Percentiles rank a stretch among this genome's conserved stretches.
Evolutionary conservation across 2,797 vertebrate species (phyloP).

Genomic region (Aselliscus stoliczkanus): DNA sequence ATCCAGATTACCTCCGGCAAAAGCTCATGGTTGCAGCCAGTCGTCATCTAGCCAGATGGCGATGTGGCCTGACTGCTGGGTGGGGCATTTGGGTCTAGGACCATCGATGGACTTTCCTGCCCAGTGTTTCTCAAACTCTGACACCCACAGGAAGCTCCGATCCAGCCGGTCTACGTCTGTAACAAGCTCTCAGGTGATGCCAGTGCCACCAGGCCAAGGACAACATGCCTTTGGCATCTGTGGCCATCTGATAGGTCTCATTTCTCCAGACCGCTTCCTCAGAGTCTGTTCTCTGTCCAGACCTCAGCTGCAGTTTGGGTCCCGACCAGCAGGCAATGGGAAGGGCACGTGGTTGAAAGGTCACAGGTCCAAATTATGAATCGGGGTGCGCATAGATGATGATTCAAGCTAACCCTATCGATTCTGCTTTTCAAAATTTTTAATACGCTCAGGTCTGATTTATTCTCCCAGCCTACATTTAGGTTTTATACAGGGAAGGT

Average conservation of each 20-base stretch:
- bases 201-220: fast-evolving
- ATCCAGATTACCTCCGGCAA: not conserved
- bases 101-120: fast-evolving
- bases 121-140: fast-evolving
- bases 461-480: not conserved
- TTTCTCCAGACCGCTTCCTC: not conserved
- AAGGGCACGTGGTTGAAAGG: too few species aligned
- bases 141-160: fast-evolving
- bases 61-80: fast-evolving
- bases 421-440: not conserved
- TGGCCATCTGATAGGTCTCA: not conserved
- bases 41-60: fast-evolving
- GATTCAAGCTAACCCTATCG: not conserved
- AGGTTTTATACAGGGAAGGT: not conserved
- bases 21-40: too few species aligned
- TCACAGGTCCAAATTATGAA: not conserved
- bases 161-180: fast-evolving
- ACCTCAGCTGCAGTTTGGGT: not conserved
- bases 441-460: not conserved
- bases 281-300: not conserved
- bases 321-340: not conserved
- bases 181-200: not conserved
- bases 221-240: fast-evolving
- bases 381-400: fast-evolving
- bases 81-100: not conserved